A percentile compares a stretch with the other conserved stretches of the same genome.
Evolutionary conservation across 64 coral and sea anemone species (phyloP).

Genomic region (Platygyra sinensis): DNA sequence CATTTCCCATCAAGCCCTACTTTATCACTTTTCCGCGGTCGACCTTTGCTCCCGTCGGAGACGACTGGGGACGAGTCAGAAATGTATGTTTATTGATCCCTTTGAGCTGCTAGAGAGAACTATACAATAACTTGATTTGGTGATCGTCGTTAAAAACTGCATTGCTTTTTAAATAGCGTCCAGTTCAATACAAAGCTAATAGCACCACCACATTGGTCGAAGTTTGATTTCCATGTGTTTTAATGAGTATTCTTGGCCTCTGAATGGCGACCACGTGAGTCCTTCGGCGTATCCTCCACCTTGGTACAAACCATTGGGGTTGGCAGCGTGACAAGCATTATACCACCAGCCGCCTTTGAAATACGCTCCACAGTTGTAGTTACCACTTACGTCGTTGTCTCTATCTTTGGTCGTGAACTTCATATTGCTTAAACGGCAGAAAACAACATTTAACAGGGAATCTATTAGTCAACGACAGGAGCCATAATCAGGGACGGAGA

Average conservation of each 20-base stretch:
- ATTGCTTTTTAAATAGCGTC: too few relatives aligned
- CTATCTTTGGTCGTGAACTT: slow-evolving; percentile 33
- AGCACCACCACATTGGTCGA: background rate
- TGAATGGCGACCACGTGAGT: slow-evolving; percentile 3
- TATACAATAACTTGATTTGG: too few relatives aligned
- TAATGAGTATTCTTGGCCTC: slow-evolving; percentile 7
- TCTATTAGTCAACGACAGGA: too few relatives aligned
- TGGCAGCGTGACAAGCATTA: background rate
- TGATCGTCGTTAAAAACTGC: too few relatives aligned
- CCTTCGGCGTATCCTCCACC: slow-evolving; percentile 19
- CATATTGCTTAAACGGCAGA: background rate
- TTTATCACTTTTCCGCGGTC: too few relatives aligned
- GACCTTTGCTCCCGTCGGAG: too few relatives aligned
- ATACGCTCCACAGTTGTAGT: background rate
- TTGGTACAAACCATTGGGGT: slow-evolving; percentile 36
- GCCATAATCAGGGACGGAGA: too few relatives aligned
- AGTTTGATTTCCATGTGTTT: slow-evolving; percentile 37
- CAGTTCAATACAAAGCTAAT: too few relatives aligned
- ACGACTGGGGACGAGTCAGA: too few relatives aligned
- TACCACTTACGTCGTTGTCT: background rate
- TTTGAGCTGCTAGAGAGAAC: too few relatives aligned
- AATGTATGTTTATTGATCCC: too few relatives aligned
- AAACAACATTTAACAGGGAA: background rate
- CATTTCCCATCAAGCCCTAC: too few relatives aligned
- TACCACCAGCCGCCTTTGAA: slow-evolving; percentile 42